These are phyloP conservation scores for Plecotus auritus DNA, from an alignment of 2,113 vertebrate genomes.

Conservation along the genomic window DNA sequence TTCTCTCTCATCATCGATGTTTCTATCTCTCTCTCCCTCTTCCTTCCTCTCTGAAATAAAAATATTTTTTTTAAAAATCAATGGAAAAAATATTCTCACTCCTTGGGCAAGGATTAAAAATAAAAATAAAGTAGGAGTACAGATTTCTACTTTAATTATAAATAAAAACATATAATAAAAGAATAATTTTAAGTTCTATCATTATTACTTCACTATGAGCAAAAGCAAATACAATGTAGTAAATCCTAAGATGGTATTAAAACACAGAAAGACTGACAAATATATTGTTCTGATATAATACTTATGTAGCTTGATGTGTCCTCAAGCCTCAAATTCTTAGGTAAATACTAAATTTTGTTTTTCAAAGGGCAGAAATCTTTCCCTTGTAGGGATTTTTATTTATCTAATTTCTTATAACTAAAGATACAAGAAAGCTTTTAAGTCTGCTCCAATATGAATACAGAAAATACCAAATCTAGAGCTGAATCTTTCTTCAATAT, in stretches of 20 bases:
- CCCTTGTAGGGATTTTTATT: background rate
- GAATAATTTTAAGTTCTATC: background rate
- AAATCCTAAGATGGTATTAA: background rate
- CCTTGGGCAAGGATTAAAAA: no score
- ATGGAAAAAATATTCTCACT: no score
- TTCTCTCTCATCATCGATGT: no score
- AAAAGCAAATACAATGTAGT: background rate
- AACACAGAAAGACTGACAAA: background rate
- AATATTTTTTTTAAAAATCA: no score
- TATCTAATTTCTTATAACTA: background rate
- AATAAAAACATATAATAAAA: background rate
- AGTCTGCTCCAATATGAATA: background rate
- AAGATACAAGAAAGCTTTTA: background rate
- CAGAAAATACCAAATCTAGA: background rate
- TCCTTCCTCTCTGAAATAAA: no score
- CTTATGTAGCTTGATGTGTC: background rate
- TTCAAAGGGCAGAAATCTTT: background rate
- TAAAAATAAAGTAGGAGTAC: background rate
- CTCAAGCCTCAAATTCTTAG: background rate
- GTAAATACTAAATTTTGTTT: background rate
- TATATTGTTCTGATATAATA: background rate
- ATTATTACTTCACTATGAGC: background rate
- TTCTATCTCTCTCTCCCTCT: no score
- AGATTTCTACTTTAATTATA: background rate
- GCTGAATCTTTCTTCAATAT: background rate